Evolutionary conservation across 2,888 invertebrate species (phyloP), one percentile per base, ranked within the genome.

Genomic region (Calameuta idolon): DNA sequence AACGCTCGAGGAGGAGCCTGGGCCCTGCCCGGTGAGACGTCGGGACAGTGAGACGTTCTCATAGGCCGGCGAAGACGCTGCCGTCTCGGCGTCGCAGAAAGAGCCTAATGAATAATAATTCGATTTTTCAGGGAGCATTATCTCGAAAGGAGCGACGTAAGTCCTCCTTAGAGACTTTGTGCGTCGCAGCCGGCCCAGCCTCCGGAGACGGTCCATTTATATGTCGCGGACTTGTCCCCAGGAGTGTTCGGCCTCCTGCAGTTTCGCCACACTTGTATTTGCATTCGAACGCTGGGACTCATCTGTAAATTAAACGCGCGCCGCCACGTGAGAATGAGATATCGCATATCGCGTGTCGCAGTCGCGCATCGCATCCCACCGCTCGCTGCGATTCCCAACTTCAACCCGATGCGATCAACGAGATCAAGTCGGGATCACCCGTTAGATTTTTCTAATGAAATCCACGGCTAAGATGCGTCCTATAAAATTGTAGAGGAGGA

Each of bases 251-350:
- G 77, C 83, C 83, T 84, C 85, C 85, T 81, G 85, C 77, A 79
- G 85, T 80, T 85, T 85, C 83, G 85, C 84, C 84, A 85, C 85
- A 84, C 85, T 85, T 85, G 81, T 85, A 85, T 85, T 84, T 83
- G 85, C 85, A 85, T 85, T 84, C 78, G 83, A 76, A 75, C 77
- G 74, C 73, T 75, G 73, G 80, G 75, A 75, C 79, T 80, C 84
- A 78, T 85, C 81, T 81, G 85, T 85, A 85, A 85, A 85, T 85
- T 85, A 85, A 84, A 79, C 83, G 69, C 73, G 79, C 79, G 80
- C 76, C 81, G 77, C 83, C 31, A 82, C 81, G 73, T 79, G 33
- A 76, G 82, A 85, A 85, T 85, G 85, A 85, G 85, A 84, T 85
- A 85, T 85, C 85, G 85, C 76, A 78, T 77, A 34, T 34, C 79